phyloP scores from a whole-genome alignment of 2,113 vertebrate genomes.

The Progne subis region DNA sequence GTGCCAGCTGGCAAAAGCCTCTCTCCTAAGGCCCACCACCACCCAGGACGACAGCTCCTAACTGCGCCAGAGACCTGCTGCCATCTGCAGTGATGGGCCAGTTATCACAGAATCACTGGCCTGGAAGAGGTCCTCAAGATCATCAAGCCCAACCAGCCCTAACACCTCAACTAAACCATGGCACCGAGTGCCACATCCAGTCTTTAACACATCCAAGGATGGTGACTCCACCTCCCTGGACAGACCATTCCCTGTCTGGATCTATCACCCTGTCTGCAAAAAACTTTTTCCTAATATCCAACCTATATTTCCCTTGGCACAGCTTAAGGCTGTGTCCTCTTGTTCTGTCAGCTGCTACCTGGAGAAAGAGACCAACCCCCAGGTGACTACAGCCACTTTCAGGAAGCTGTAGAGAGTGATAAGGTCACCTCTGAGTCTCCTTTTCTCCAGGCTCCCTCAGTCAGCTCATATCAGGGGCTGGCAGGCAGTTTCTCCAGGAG shows the following conservation, averaged over 20 bases:
- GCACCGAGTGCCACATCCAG: neutral
- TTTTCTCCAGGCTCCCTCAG: neutral
- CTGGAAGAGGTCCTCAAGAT: neutral
- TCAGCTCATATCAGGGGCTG: neutral
- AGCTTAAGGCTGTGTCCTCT: neutral
- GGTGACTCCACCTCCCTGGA: too few species aligned
- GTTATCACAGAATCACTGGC: too few species aligned
- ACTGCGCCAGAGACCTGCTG: neutral
- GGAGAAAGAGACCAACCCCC: neutral
- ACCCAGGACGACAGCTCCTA: neutral
- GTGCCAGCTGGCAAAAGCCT: neutral
- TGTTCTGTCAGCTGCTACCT: rapidly evolving
- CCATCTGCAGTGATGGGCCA: rapidly evolving
- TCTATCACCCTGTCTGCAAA: neutral
- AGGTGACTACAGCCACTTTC: neutral
- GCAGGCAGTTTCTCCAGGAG: neutral
- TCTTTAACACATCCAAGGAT: neutral
- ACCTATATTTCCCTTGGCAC: rapidly evolving
- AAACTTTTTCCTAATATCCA: neutral
- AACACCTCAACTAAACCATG: neutral
- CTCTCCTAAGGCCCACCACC: neutral
- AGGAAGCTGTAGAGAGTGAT: neutral
- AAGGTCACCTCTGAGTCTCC: neutral
- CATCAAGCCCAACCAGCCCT: neutral
- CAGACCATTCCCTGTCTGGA: neutral